Conservation (phyloP, 2,888 invertebrate genomes). For the Cacoxenus indagator region DNA sequence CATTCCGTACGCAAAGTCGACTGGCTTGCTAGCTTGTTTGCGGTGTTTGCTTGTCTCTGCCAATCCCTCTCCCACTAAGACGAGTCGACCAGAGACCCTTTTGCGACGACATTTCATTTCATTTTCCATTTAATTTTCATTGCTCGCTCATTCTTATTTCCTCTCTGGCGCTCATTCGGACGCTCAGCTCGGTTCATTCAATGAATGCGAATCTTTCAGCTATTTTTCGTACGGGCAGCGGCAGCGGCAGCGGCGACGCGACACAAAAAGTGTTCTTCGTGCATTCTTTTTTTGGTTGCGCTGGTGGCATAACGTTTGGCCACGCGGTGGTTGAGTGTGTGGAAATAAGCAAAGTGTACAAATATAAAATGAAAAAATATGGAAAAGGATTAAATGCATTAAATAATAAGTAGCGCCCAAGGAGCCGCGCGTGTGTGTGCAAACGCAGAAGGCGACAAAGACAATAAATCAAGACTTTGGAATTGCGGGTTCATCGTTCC, state of each 20-base stretch:
- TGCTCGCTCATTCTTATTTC: neutral
- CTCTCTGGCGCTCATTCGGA: neutral
- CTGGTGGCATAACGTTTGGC: conserved; percentile 39
- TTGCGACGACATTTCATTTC: neutral
- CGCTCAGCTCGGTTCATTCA: neutral
- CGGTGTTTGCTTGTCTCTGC: neutral
- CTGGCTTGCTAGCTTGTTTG: neutral
- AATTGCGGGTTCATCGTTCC: too few relatives aligned
- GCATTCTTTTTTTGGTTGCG: conserved; percentile 39
- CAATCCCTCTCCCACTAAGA: neutral
- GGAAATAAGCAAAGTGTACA: neutral
- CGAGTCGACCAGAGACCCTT: neutral
- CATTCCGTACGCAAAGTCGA: neutral
- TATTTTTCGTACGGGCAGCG: neutral
- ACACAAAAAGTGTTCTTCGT: conserved; percentile 21
- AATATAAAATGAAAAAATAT: neutral
- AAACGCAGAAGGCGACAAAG: neutral
- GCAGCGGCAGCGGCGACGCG: neutral
- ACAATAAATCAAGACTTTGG: conserved; percentile 1
- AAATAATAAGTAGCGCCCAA: neutral
- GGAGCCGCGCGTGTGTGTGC: neutral
- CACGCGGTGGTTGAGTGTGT: neutral
- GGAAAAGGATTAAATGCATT: neutral
- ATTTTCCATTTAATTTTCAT: neutral
- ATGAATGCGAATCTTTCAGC: neutral